Evolutionary conservation across 1,140 invertebrate species (phyloP), one percentile per base, ranked within the genome.

Genomic region (Eurytemora carolleeae): DNA sequence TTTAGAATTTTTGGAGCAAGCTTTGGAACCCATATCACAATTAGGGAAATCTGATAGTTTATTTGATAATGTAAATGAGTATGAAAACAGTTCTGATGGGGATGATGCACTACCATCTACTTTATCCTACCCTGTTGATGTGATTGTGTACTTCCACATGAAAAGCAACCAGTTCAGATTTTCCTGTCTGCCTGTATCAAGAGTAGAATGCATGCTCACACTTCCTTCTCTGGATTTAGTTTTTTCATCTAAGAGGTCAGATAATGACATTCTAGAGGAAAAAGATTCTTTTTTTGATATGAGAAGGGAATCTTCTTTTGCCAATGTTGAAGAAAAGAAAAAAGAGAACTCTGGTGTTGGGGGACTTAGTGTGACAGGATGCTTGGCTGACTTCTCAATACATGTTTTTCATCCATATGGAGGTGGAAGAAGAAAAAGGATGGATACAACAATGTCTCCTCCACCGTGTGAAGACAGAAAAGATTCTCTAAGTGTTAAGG

Each of bases 321-420:
- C 54, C 19, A 20, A 20, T 15, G 19, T 31, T n/a, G 58, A 59
- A 24, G 59, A 59, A 21, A 21, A 21, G n/a, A 53, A 59, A 18
- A 21, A 31, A 2, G 67, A 65, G 57, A 55, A 24, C 17, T 54
- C 56, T 56, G 55, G 66, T 52, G 82, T 85, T 63, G 89, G 88
- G 31, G 89, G 89, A 2, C 73, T 92, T 0, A 94, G 88, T 71
- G 87, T 96, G 0, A 96, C 91, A 0, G 90, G 88, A 2, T 93
- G 87, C 68, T 74, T 98, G 58, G 87, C 89, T 0, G 90, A 97
- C 72, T 98, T 98, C 71, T 95, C 91, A 1, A 82, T 98, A 1
- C 94, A 93, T 71, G 92, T 98, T 64, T 96, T 96, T 75, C 92
- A 98, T 77, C 92, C 92, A 0, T 96, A 95, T 71, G 91, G 92